Percentiles rank a stretch among this genome's conserved stretches.
phyloP scores from a whole-genome alignment of 1,140 invertebrate genomes.

The Orius laevigatus region DNA sequence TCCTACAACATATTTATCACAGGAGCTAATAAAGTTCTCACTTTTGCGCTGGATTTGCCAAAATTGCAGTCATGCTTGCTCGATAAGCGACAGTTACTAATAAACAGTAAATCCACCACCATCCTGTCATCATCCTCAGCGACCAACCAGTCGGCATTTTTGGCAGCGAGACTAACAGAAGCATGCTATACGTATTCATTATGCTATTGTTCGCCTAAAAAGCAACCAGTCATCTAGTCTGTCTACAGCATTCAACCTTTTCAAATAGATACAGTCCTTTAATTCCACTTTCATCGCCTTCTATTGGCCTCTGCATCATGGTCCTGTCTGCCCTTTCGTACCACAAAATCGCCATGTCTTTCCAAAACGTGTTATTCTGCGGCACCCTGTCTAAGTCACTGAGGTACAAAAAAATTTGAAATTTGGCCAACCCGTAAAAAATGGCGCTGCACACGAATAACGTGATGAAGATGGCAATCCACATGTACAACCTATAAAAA shows the following conservation, averaged over 20 bases:
- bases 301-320: background rate
- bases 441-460: slow-evolving; percentile 37
- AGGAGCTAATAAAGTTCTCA: slow-evolving; percentile 23
- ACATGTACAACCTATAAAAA: slow-evolving; percentile 36
- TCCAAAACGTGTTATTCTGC: slow-evolving; percentile 6
- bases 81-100: slow-evolving; percentile 57
- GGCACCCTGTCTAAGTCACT: slow-evolving; percentile 6
- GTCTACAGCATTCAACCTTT: slow-evolving; percentile 33
- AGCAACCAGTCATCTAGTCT: too few species aligned
- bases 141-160: slow-evolving; percentile 58
- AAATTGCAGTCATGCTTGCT: slow-evolving; percentile 64
- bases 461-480: slow-evolving; percentile 40
- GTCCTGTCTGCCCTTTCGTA: background rate
- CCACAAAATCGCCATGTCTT: slow-evolving; percentile 5
- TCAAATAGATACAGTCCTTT: slow-evolving; percentile 47
- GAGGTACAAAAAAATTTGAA: slow-evolving; percentile 24
- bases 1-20: slow-evolving; percentile 27
- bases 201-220: slow-evolving; percentile 40
- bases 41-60: slow-evolving; percentile 55
- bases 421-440: slow-evolving; percentile 36
- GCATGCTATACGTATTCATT: slow-evolving; percentile 61
- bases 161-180: slow-evolving; percentile 51
- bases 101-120: slow-evolving; percentile 72
- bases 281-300: background rate
- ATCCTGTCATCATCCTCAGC: slow-evolving; percentile 56